These are phyloP conservation scores for Diceros bicornis DNA, from an alignment of 2,797 vertebrate genomes.

Conservation along the genomic window DNA sequence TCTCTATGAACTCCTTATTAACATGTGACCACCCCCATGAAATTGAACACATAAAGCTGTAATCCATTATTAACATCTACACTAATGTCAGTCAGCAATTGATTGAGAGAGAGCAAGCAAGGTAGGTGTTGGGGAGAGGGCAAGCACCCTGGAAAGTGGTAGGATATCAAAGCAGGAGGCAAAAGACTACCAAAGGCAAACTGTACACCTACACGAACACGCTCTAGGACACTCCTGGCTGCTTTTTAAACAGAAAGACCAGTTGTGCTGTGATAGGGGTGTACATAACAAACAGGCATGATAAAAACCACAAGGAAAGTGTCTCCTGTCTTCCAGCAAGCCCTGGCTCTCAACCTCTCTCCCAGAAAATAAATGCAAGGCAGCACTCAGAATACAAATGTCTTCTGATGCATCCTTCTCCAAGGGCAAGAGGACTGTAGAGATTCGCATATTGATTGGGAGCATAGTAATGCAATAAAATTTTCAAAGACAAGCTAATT, in stretches of 20 bases:
- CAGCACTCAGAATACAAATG: conserved; percentile 62
- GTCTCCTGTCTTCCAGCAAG: neutral
- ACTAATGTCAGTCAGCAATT: neutral
- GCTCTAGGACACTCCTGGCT: neutral
- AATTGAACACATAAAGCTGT: neutral
- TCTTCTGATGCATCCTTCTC: conserved; percentile 3
- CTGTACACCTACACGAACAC: neutral
- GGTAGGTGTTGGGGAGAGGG: neutral
- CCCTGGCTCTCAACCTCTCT: neutral
- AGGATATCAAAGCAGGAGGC: neutral
- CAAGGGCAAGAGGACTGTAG: conserved; percentile 71
- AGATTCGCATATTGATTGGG: conserved; percentile 73
- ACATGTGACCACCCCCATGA: neutral
- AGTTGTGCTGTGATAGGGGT: neutral
- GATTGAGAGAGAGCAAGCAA: neutral
- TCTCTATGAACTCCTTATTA: neutral
- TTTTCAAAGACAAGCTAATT: conserved; percentile 66
- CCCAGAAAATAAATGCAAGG: conserved; percentile 60
- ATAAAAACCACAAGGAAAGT: neutral
- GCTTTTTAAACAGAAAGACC: neutral
- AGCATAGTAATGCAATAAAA: conserved; percentile 68
- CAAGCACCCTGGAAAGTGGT: neutral
- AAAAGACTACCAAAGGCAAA: neutral
- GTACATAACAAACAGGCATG: neutral
- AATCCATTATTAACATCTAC: neutral